Percentiles rank a stretch among this genome's conserved stretches.
Conservation (phyloP, 2,113 vertebrate genomes). For the Rattus norvegicus region DNA sequence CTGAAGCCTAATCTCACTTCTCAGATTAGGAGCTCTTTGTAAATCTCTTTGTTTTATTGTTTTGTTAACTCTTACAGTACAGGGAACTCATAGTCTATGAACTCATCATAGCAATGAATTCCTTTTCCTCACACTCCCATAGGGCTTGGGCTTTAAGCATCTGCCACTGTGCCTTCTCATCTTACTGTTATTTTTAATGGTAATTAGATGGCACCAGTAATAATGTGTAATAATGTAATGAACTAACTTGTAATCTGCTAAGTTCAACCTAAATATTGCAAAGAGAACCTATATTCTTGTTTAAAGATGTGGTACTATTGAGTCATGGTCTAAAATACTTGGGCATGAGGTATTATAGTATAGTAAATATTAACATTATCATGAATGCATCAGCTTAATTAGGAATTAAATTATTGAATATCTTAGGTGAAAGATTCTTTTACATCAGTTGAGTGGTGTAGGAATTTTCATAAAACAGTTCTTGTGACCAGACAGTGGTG, state of each 20-base stretch:
- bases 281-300: not conserved
- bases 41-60: not conserved
- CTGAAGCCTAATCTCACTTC: not conserved
- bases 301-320: not conserved
- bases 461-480: not conserved
- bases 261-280: not conserved
- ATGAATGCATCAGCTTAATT: not conserved
- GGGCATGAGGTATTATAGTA: not conserved
- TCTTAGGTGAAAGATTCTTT: not conserved
- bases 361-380: not conserved
- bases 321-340: not conserved
- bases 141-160: not conserved
- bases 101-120: not conserved
- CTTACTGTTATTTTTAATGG: not conserved
- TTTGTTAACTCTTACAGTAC: not conserved
- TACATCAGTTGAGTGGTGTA: not conserved
- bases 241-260: not conserved
- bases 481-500: not conserved
- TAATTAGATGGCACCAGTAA: not conserved
- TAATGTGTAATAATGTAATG: not conserved
- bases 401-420: not conserved
- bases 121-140: not conserved
- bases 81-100: not conserved
- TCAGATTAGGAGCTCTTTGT: not conserved
- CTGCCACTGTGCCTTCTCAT: not conserved